Percentiles rank a stretch among this genome's conserved stretches.
Evolutionary conservation across 2,888 invertebrate species (phyloP).

Genomic region (Belgica antarctica): DNA sequence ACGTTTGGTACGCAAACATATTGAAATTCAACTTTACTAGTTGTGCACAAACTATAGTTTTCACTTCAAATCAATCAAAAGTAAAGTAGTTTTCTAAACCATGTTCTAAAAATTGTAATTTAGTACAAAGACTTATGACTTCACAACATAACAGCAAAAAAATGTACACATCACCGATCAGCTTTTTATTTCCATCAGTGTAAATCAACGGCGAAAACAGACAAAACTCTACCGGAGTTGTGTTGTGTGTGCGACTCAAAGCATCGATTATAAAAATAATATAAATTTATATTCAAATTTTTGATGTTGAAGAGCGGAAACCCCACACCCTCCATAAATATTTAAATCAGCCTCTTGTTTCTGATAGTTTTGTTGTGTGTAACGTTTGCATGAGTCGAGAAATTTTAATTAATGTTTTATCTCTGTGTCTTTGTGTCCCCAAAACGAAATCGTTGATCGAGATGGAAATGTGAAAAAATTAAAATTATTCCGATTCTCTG

Average conservation of each 20-base stretch:
- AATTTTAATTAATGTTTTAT: slow-evolving; percentile 13
- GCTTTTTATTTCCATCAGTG: background rate
- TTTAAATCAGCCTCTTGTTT: slow-evolving; percentile 29
- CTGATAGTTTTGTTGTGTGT: background rate
- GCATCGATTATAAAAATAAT: slow-evolving; percentile 28
- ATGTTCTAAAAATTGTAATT: too few species aligned
- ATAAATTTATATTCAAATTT: slow-evolving; percentile 23
- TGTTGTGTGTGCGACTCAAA: background rate
- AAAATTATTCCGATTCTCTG: background rate
- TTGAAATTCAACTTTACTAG: too few species aligned
- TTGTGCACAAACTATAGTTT: too few species aligned
- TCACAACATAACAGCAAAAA: too few species aligned
- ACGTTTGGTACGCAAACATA: too few species aligned
- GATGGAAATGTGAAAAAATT: background rate
- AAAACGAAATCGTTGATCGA: background rate
- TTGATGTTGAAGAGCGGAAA: slow-evolving; percentile 20
- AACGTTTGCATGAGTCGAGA: background rate
- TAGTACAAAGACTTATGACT: too few species aligned
- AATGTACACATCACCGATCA: too few species aligned
- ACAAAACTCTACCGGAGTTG: slow-evolving; percentile 1
- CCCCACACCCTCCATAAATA: slow-evolving; percentile 22
- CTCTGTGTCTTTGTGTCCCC: too few species aligned
- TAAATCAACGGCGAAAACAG: background rate
- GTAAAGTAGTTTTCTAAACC: too few species aligned
- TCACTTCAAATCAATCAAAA: too few species aligned